Conservation (phyloP, 2,797 vertebrate genomes). For the Moxostoma hubbsi region DNA sequence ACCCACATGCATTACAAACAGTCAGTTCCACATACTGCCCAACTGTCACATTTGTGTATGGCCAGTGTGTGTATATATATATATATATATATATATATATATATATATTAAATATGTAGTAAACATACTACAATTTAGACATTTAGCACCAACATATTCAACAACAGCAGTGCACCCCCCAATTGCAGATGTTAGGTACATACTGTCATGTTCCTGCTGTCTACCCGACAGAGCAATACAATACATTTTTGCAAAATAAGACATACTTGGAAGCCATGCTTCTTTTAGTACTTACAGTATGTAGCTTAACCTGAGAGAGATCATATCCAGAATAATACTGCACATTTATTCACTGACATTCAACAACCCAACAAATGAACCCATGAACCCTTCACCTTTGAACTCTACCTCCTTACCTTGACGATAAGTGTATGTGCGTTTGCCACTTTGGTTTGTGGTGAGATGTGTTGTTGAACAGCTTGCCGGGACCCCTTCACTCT, state of each 20-base stretch:
- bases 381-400: background rate
- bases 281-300: background rate
- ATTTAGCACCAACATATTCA: background rate
- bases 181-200: constrained; percentile 28
- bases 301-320: background rate
- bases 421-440: constrained; percentile 79
- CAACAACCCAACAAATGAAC: background rate
- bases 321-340: background rate
- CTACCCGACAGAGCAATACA: constrained; percentile 13
- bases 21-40: too few relatives aligned
- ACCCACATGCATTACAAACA: too few relatives aligned
- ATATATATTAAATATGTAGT: too few relatives aligned
- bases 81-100: background rate
- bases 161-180: background rate
- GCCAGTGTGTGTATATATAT: too few relatives aligned
- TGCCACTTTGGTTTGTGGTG: constrained; percentile 71
- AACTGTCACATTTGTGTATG: too few relatives aligned
- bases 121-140: too few relatives aligned
- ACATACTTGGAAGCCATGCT: constrained; percentile 37
- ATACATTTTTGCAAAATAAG: constrained; percentile 2
- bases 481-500: constrained; percentile 73
- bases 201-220: constrained; percentile 17
- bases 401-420: constrained; percentile 73
- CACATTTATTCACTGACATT: background rate
- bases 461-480: constrained; percentile 80